A percentile compares a stretch with the other conserved stretches of the same genome.
Evolutionary conservation across 1,140 invertebrate species (phyloP).

Genomic region (Diplogasteroides magnus): DNA sequence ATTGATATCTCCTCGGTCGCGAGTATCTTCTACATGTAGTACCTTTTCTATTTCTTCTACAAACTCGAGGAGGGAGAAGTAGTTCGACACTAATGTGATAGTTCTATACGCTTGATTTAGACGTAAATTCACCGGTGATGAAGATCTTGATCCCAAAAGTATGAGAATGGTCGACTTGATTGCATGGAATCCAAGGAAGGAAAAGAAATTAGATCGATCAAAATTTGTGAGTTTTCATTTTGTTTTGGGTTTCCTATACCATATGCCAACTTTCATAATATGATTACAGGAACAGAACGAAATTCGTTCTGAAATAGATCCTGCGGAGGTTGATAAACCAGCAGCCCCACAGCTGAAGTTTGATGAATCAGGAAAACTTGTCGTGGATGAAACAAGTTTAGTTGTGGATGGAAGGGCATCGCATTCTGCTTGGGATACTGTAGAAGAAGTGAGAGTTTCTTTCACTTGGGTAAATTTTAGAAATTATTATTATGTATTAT

Average conservation of each 20-base stretch:
- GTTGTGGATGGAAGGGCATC: not conserved
- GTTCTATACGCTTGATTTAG: no score
- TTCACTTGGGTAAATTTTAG: not conserved
- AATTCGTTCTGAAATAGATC: not conserved
- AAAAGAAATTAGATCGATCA: not conserved
- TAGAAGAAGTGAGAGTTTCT: not conserved
- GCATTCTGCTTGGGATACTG: not conserved
- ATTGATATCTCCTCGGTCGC: no score
- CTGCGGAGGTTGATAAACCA: not conserved
- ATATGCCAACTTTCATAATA: no score
- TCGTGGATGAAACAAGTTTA: slow-evolving; percentile 4
- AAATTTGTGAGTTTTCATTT: not conserved
- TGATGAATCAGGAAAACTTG: not conserved
- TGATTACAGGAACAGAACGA: not conserved
- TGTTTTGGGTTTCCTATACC: not conserved
- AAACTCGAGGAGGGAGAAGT: no score
- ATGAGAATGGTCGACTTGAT: slow-evolving; percentile 5
- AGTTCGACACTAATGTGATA: no score
- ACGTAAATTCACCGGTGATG: slow-evolving; percentile 1
- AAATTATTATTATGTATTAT: not conserved
- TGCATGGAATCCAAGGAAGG: slow-evolving; percentile 5
- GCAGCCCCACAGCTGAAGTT: not conserved
- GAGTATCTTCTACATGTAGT: no score
- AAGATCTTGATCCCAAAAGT: not conserved
- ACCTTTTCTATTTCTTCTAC: no score